Evolutionary conservation across 2,113 vertebrate genomes (phyloP).

Genomic region (Apistogramma diplotaenia): DNA sequence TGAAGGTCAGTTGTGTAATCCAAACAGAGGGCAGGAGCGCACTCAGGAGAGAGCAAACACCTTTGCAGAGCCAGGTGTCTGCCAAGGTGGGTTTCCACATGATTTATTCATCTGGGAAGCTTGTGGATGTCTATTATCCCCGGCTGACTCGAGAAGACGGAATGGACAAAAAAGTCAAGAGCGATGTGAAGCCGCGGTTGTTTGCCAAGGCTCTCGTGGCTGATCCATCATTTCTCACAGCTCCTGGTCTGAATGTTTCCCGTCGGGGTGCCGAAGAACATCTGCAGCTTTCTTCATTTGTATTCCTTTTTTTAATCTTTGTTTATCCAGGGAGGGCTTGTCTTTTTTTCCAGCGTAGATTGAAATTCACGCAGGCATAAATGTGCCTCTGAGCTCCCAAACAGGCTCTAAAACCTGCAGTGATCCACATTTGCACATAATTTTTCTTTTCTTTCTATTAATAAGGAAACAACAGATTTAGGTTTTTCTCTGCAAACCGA

Average conservation of each 20-base stretch:
- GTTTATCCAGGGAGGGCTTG: constrained; percentile 2
- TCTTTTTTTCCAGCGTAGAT: neutral
- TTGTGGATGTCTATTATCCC: constrained; percentile 36
- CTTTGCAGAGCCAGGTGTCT: constrained; percentile 23
- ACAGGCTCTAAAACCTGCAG: neutral
- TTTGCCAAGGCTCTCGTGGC: neutral
- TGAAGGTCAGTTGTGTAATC: constrained; percentile 40
- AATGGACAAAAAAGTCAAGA: constrained; percentile 25
- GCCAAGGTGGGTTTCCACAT: constrained; percentile 45
- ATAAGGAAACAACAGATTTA: neutral
- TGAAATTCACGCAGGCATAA: constrained; percentile 3
- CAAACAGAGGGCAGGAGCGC: constrained; percentile 15
- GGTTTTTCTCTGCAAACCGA: too few species aligned
- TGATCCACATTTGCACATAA: neutral
- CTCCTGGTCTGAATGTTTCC: neutral
- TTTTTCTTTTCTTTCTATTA: neutral
- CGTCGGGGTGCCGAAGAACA: constrained; percentile 6
- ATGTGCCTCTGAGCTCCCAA: neutral
- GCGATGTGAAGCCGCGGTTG: constrained; percentile 22
- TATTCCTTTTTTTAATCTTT: neutral
- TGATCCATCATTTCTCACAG: constrained; percentile 13
- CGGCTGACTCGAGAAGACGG: constrained; percentile 8
- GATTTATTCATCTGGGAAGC: constrained; percentile 61
- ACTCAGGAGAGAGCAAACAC: constrained; percentile 2
- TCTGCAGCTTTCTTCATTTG: constrained; percentile 18